Conservation (phyloP, 2,888 invertebrate species). For the Corythucha ciliata region DNA sequence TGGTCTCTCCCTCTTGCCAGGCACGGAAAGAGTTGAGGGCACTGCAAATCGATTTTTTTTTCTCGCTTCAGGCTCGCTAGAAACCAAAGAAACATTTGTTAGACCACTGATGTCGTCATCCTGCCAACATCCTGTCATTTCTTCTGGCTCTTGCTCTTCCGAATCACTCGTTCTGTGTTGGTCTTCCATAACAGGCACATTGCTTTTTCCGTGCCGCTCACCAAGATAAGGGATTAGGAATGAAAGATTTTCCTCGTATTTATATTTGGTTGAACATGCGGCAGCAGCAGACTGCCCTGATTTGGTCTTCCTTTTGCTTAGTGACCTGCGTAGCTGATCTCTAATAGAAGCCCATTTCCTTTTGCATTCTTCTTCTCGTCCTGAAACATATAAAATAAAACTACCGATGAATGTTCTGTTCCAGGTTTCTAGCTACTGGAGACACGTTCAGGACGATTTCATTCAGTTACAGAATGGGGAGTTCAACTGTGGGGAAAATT, state of each 20-base stretch:
- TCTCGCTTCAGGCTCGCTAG: too few relatives aligned
- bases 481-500: constrained; percentile 25
- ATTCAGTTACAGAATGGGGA: constrained; percentile 27
- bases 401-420: constrained; percentile 7
- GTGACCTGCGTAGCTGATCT: constrained; percentile 28
- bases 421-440: constrained; percentile 33
- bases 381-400: constrained; percentile 14
- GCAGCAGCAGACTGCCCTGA: constrained; percentile 33
- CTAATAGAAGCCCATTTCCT: constrained; percentile 30
- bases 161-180: too few relatives aligned
- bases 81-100: too few relatives aligned
- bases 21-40: too few relatives aligned
- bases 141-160: too few relatives aligned
- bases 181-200: too few relatives aligned
- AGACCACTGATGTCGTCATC: too few relatives aligned
- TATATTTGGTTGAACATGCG: constrained; percentile 31
- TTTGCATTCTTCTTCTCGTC: constrained; percentile 29
- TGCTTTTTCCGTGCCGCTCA: constrained; percentile 31
- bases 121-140: too few relatives aligned
- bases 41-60: too few relatives aligned
- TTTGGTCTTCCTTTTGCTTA: constrained; percentile 33
- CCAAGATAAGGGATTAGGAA: constrained; percentile 34
- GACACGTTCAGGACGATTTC: constrained; percentile 29
- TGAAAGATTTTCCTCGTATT: constrained; percentile 33
- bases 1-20: too few relatives aligned